Evolutionary conservation across 2,797 vertebrate genomes (phyloP).

Genomic region (Enteromius mattozi): DNA sequence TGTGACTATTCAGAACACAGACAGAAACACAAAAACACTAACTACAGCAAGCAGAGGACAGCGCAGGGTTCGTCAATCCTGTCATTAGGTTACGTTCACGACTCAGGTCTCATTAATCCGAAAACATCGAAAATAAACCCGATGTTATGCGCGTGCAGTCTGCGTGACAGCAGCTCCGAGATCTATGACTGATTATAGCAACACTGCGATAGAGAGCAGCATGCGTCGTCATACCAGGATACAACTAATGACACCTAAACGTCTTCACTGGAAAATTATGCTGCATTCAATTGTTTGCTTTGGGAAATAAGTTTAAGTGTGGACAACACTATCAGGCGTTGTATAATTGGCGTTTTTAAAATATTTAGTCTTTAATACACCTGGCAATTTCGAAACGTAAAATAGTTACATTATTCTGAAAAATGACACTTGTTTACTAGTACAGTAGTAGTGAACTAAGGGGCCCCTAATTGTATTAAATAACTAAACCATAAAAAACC

Average conservation of each 20-base stretch:
- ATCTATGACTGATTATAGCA: background rate
- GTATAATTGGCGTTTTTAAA: background rate
- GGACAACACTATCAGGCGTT: background rate
- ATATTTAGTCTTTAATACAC: background rate
- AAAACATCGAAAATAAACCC: too few relatives aligned
- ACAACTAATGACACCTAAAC: background rate
- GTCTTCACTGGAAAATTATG: too few relatives aligned
- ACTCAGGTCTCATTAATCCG: background rate
- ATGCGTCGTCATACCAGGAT: background rate
- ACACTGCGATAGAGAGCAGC: background rate
- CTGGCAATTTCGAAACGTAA: background rate
- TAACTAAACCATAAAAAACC: background rate
- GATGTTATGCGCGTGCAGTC: background rate
- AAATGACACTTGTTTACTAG: background rate
- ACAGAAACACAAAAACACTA: background rate
- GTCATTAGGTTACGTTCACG: background rate
- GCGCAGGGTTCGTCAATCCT: background rate
- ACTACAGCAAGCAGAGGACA: background rate
- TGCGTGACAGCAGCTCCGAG: background rate
- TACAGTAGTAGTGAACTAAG: background rate
- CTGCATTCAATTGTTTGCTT: background rate
- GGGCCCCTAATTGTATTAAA: background rate
- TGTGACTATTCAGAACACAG: conserved; percentile 11
- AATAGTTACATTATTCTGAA: background rate
- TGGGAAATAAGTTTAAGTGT: background rate